Conservation (phyloP, 2,888 invertebrate species). For the Tetanocera ferruginea region DNA sequence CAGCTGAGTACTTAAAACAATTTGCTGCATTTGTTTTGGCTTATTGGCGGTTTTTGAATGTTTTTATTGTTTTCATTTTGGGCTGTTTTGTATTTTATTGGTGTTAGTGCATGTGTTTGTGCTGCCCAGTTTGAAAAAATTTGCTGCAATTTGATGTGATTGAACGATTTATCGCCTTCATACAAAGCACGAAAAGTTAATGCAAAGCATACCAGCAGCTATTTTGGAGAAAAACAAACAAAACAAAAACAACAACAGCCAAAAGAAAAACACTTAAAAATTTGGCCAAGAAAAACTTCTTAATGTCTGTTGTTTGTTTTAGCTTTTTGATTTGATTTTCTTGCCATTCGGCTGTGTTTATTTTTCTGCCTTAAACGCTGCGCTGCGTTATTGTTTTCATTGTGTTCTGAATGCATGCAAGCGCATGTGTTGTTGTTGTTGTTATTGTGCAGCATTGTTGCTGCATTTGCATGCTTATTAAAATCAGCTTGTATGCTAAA, state of each 20-base stretch:
- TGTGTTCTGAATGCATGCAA: not conserved
- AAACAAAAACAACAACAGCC: not conserved
- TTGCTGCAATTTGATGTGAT: not conserved
- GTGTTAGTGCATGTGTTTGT: not conserved
- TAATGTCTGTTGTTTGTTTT: not conserved
- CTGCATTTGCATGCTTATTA: not conserved
- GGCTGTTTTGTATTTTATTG: not conserved
- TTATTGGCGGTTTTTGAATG: not conserved
- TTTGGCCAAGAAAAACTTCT: not conserved
- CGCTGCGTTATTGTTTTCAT: not conserved
- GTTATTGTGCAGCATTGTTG: not conserved
- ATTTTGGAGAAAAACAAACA: not conserved
- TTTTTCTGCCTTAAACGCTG: not conserved
- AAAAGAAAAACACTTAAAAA: not conserved
- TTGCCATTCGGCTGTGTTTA: not conserved
- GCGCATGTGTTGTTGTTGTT: not conserved
- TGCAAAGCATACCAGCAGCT: not conserved
- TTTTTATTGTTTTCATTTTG: not conserved
- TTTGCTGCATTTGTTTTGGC: not conserved
- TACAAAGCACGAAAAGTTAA: not conserved
- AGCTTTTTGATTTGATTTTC: not conserved
- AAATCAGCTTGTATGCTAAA: not conserved
- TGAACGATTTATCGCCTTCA: constrained; percentile 16
- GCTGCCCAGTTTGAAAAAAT: not conserved
- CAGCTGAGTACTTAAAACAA: not conserved